phyloP scores from a whole-genome alignment of 92 coral and sea anemone species.

The Muricea muricata region DNA sequence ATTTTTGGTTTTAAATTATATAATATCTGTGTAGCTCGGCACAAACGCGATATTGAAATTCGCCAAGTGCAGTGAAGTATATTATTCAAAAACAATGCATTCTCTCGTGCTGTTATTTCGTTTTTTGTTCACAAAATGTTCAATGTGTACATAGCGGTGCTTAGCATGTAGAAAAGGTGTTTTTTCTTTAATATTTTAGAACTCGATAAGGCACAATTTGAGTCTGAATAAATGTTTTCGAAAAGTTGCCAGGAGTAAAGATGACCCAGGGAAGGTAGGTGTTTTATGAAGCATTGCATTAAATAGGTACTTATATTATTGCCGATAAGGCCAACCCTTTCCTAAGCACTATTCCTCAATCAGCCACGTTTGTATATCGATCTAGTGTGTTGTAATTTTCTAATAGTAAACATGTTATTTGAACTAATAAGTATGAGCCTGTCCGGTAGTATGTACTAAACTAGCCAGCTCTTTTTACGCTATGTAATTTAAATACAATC shows the following conservation, averaged over 20 bases:
- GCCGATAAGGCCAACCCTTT: constrained; percentile 31
- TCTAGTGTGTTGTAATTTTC: neutral
- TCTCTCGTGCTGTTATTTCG: neutral
- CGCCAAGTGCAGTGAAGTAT: constrained; percentile 8
- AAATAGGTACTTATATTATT: neutral
- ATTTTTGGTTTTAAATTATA: neutral
- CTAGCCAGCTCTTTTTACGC: too few species aligned
- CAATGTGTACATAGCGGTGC: neutral
- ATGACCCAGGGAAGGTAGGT: constrained; percentile 93
- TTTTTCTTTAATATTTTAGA: constrained; percentile 70
- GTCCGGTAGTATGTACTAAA: too few species aligned
- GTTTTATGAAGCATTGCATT: neutral
- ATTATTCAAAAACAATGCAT: neutral
- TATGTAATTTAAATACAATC: too few species aligned
- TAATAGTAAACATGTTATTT: neutral
- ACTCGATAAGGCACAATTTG: constrained; percentile 93
- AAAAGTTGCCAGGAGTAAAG: constrained; percentile 97
- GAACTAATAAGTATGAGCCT: neutral
- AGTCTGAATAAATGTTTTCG: constrained; percentile 93
- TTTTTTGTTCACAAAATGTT: constrained; percentile 17
- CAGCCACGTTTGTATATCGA: neutral
- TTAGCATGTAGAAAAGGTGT: constrained; percentile 30
- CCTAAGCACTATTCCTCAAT: constrained; percentile 12
- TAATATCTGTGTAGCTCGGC: constrained; percentile 7
- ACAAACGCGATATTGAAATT: constrained; percentile 10